phyloP scores from a whole-genome alignment of 2,113 vertebrate species.

The Nothoprocta perdicaria region DNA sequence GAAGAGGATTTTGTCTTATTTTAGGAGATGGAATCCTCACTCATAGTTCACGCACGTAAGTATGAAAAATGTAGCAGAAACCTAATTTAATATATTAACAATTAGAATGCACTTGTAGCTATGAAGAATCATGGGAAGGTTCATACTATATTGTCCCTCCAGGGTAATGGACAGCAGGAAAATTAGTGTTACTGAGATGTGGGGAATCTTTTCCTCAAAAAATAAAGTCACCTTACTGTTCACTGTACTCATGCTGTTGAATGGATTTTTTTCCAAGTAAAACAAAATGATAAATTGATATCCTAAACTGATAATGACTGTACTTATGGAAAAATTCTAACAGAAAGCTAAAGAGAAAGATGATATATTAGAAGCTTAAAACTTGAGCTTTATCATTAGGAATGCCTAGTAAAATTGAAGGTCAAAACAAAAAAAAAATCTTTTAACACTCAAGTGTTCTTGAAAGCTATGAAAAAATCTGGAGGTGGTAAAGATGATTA shows the following conservation, averaged over 20 bases:
- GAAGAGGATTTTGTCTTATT: neutral
- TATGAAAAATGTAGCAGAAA: neutral
- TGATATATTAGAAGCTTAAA: neutral
- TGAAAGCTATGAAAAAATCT: neutral
- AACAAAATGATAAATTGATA: neutral
- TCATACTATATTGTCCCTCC: neutral
- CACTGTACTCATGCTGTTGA: neutral
- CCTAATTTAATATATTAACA: neutral
- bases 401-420: neutral
- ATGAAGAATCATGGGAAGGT: neutral
- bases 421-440: neutral
- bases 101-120: neutral
- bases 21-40: neutral
- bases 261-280: neutral
- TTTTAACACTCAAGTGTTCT: neutral
- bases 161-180: neutral
- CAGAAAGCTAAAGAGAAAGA: neutral
- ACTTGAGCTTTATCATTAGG: neutral
- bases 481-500: neutral
- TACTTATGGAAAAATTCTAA: neutral
- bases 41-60: neutral
- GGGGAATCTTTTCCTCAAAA: neutral
- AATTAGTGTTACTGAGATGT: neutral
- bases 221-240: neutral
- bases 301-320: neutral